These are phyloP conservation scores for Tretioscincus oriximinensis DNA, from an alignment of 2,113 vertebrate species.

Conservation along the genomic window DNA sequence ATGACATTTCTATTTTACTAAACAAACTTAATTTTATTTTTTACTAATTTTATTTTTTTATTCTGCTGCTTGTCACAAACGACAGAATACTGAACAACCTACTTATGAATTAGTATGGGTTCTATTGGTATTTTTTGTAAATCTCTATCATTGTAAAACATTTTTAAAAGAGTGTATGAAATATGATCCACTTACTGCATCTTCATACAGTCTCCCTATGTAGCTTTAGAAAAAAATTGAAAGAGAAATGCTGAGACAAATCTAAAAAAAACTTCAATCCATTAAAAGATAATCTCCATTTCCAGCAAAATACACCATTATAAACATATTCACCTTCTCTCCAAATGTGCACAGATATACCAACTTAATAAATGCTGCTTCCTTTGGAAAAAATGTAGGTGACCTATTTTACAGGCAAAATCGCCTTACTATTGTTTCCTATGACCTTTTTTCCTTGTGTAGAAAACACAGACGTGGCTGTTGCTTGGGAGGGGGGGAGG, in stretches of 20 bases:
- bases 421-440: constrained; percentile 40
- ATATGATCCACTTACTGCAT: constrained; percentile 12
- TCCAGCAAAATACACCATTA: constrained; percentile 1
- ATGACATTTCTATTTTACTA: no score
- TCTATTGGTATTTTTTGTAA: no score
- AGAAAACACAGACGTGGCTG: constrained; percentile 12
- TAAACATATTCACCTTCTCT: not conserved
- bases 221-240: constrained; percentile 6
- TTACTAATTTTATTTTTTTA: no score
- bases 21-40: no score
- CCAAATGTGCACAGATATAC: rapidly evolving
- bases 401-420: constrained; percentile 25
- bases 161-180: not conserved
- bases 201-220: not conserved
- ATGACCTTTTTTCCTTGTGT: constrained; percentile 31
- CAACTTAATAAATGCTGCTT: constrained; percentile 15
- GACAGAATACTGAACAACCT: no score
- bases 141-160: no score
- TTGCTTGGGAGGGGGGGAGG: not conserved
- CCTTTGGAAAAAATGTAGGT: constrained; percentile 35
- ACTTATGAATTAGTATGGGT: no score
- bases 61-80: no score
- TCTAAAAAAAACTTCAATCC: not conserved
- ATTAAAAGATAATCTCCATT: not conserved
- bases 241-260: not conserved